Conservation (phyloP, 2,113 vertebrate species). For the Megalops atlanticus region DNA sequence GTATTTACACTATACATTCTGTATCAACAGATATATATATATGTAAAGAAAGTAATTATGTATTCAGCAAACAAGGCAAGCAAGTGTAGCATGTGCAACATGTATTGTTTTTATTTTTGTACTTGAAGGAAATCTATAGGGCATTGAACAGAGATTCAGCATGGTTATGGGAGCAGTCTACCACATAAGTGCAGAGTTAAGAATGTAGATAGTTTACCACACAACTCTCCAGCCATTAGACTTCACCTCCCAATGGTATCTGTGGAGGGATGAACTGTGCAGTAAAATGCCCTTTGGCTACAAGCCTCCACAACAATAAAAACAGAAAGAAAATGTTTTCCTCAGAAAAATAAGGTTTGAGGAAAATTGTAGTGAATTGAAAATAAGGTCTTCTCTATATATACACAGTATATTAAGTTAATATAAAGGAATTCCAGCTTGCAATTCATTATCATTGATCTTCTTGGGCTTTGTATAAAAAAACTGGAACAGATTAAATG, state of each 20-base stretch:
- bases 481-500: no score
- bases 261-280: not conserved
- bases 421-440: no score
- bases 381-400: no score
- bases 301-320: not conserved
- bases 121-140: not conserved
- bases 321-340: no score
- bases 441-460: no score
- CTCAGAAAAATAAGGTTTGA: no score
- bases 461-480: no score
- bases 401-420: no score
- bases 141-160: not conserved
- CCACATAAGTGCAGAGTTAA: no score
- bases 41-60: not conserved
- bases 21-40: not conserved
- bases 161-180: not conserved
- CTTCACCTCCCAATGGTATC: not conserved
- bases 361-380: no score
- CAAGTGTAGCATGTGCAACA: not conserved
- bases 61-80: not conserved
- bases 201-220: not conserved
- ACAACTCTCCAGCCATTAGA: not conserved
- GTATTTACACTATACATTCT: not conserved
- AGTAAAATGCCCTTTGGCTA: not conserved
- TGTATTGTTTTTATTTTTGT: conserved; percentile 5